phyloP scores from a whole-genome alignment of 2,888 invertebrate species.

The Hypena proboscidalis region DNA sequence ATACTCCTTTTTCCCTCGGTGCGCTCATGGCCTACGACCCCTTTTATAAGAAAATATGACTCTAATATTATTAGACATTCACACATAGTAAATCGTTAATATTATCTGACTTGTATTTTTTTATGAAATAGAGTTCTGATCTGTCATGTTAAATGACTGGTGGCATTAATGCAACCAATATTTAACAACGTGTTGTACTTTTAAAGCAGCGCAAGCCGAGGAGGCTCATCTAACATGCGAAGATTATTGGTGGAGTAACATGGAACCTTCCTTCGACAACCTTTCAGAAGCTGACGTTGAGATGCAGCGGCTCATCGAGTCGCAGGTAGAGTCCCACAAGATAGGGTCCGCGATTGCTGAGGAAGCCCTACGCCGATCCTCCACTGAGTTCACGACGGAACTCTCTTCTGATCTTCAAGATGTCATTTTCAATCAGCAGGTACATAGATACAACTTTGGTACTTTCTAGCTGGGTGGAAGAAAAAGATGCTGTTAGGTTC shows the following conservation, averaged over 20 bases:
- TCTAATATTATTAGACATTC: too few relatives aligned
- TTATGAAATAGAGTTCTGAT: too few relatives aligned
- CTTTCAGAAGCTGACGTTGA: slow-evolving; percentile 85
- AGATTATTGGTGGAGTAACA: slow-evolving; percentile 8
- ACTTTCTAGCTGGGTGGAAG: too few relatives aligned
- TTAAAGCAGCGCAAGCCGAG: slow-evolving; percentile 14
- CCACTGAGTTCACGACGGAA: slow-evolving; percentile 59
- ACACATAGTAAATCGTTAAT: too few relatives aligned
- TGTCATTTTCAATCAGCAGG: slow-evolving; percentile 62
- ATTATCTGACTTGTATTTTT: too few relatives aligned
- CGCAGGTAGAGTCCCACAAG: slow-evolving; percentile 92
- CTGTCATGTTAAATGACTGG: too few relatives aligned
- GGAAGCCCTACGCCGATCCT: slow-evolving; percentile 84
- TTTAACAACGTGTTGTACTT: slow-evolving; percentile 8
- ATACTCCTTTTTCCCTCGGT: too few relatives aligned
- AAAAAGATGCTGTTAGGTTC: too few relatives aligned
- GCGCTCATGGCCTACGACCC: too few relatives aligned
- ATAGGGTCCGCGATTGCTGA: slow-evolving; percentile 94
- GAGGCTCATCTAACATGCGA: background rate
- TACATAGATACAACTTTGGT: too few relatives aligned
- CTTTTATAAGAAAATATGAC: too few relatives aligned
- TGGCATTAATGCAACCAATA: too few relatives aligned
- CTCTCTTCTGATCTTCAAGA: slow-evolving; percentile 63
- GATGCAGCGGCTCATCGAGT: slow-evolving; percentile 89
- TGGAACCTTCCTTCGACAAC: slow-evolving; percentile 14